Evolutionary conservation across 2,888 invertebrate genomes (phyloP).

Genomic region (Zygaena filipendulae): DNA sequence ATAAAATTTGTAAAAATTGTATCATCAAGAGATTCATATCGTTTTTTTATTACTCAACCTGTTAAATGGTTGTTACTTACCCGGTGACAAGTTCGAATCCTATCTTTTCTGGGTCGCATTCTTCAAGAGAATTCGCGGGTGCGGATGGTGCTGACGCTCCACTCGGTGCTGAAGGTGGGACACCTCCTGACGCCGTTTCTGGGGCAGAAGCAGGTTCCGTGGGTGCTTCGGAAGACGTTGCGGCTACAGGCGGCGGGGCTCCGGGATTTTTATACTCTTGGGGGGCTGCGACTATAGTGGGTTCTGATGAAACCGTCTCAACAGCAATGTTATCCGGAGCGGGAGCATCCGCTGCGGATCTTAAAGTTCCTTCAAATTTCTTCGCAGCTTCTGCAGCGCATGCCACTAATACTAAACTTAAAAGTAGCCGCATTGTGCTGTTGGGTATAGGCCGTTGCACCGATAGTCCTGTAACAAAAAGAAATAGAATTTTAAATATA

Average conservation of each 20-base stretch:
- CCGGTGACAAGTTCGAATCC: constrained; percentile 93
- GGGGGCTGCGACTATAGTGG: constrained; percentile 52
- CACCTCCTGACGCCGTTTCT: constrained; percentile 53
- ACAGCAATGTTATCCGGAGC: constrained; percentile 58
- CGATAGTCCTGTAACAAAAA: constrained; percentile 60
- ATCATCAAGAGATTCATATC: too few species aligned
- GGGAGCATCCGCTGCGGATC: constrained; percentile 59
- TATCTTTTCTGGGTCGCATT: constrained; percentile 89
- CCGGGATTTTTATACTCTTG: constrained; percentile 53
- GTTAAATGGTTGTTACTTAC: constrained; percentile 46
- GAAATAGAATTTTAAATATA: constrained; percentile 19
- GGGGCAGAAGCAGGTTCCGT: constrained; percentile 33
- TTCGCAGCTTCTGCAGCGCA: constrained; percentile 55
- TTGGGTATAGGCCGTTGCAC: constrained; percentile 49
- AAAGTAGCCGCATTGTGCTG: constrained; percentile 54
- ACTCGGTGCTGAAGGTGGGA: constrained; percentile 61
- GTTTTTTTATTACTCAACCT: too few species aligned
- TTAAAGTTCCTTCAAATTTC: constrained; percentile 56
- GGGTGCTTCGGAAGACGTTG: constrained; percentile 19
- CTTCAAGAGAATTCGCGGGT: constrained; percentile 71
- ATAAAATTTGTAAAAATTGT: too few species aligned
- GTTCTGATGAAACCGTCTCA: constrained; percentile 53
- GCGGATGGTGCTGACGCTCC: constrained; percentile 62
- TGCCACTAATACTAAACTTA: constrained; percentile 53
- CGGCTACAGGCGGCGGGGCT: constrained; percentile 39